phyloP scores from a whole-genome alignment of 53 echinoderm and acorn worm genomes.

The Temnopleurus reevesii region DNA sequence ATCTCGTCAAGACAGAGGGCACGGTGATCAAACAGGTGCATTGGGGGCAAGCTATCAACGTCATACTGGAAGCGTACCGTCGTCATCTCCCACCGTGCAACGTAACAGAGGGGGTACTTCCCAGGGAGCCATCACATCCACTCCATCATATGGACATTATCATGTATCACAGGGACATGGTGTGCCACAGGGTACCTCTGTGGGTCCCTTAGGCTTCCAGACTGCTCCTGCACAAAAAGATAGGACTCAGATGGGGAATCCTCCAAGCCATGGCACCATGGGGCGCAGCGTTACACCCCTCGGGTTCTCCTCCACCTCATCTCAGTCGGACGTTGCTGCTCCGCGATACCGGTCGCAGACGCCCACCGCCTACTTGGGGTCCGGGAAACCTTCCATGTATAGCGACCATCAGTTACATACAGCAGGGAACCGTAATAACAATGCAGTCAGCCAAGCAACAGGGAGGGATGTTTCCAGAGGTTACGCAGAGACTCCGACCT shows the following conservation, averaged over 20 bases:
- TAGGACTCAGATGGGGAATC: neutral
- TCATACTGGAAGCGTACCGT: slow-evolving; percentile 43
- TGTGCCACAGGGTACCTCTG: neutral
- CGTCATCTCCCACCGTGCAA: slow-evolving; percentile 31
- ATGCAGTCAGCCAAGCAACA: slow-evolving; percentile 1
- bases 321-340: neutral
- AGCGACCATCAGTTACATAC: neutral
- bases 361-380: slow-evolving; percentile 40
- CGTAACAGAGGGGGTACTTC: neutral
- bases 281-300: slow-evolving; percentile 32
- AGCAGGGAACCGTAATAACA: slow-evolving; percentile 50
- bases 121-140: neutral
- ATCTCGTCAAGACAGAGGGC: neutral
- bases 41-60: slow-evolving; percentile 13
- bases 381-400: neutral
- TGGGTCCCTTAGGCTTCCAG: neutral
- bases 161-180: neutral
- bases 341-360: slow-evolving; percentile 40
- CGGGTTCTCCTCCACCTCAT: neutral
- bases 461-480: neutral
- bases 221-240: neutral
- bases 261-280: neutral
- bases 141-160: neutral
- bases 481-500: neutral
- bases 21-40: neutral